Conservation (phyloP, 2,797 vertebrate species). For the Micrastur ruficollis region DNA sequence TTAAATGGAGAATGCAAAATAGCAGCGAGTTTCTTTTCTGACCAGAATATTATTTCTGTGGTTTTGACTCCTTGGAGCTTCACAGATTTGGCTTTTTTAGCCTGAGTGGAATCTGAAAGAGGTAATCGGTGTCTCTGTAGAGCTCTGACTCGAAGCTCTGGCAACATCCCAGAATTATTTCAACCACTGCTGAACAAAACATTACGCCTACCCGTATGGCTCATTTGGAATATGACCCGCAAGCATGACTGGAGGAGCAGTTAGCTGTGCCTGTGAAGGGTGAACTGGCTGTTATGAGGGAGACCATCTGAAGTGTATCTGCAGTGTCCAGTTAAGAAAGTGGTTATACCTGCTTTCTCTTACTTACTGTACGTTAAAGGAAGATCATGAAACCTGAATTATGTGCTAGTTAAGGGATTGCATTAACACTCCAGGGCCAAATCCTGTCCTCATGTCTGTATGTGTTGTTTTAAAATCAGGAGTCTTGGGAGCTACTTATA, state of each 20-base stretch:
- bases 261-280: background rate
- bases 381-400: background rate
- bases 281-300: background rate
- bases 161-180: constrained; percentile 15
- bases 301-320: background rate
- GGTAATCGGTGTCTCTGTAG: background rate
- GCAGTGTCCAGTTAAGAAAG: background rate
- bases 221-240: constrained; percentile 22
- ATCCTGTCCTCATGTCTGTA: background rate
- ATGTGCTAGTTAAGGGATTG: background rate
- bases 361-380: background rate
- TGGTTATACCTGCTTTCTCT: background rate
- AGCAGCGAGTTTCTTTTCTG: background rate
- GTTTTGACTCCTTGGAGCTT: constrained; percentile 13
- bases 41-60: background rate
- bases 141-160: background rate
- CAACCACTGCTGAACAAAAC: constrained; percentile 7
- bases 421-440: background rate
- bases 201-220: constrained; percentile 6
- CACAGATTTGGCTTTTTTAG: background rate
- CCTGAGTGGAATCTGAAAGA: background rate
- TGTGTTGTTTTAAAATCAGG: background rate
- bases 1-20: constrained; percentile 33
- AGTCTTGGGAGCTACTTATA: background rate
- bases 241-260: background rate